A percentile compares a stretch with the other conserved stretches of the same genome.
These are phyloP conservation scores for Andrena praecox DNA, from an alignment of 2,888 invertebrate species.

Conservation along the genomic window DNA sequence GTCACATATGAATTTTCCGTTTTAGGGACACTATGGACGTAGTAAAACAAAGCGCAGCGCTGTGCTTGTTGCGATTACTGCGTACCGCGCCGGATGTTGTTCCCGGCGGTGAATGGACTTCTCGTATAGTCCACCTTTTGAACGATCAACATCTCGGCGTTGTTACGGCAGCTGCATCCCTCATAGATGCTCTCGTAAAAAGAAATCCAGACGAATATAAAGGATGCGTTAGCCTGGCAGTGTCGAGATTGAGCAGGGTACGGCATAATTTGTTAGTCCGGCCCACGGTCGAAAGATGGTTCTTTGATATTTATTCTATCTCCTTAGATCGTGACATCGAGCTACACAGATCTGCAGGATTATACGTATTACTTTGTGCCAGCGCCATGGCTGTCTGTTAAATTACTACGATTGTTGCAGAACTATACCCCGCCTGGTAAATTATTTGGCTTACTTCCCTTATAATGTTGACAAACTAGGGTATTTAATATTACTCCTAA, in stretches of 20 bases:
- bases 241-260: slow-evolving; percentile 97
- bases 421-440: slow-evolving; percentile 98
- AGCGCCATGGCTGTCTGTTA: slow-evolving; percentile 99
- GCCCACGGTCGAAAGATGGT: background rate
- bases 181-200: slow-evolving; percentile 99
- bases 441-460: slow-evolving; percentile 17
- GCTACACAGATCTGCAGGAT: slow-evolving; percentile 99
- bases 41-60: slow-evolving; percentile 99
- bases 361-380: slow-evolving; percentile 99
- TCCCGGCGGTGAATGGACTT: slow-evolving; percentile 99
- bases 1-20: slow-evolving; percentile 14
- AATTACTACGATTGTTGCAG: slow-evolving; percentile 96
- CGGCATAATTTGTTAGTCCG: slow-evolving; percentile 20
- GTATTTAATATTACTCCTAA: background rate
- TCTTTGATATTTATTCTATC: slow-evolving; percentile 29
- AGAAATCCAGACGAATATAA: slow-evolving; percentile 99
- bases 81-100: slow-evolving; percentile 98
- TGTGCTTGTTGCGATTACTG: slow-evolving; percentile 97
- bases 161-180: slow-evolving; percentile 98
- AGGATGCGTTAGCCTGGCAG: slow-evolving; percentile 98
- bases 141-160: slow-evolving; percentile 99
- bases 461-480: background rate
- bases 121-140: slow-evolving; percentile 98
- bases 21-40: slow-evolving; percentile 98
- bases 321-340: slow-evolving; percentile 97